phyloP scores from a whole-genome alignment of 2,113 vertebrate species.

The Carassius carassius region DNA sequence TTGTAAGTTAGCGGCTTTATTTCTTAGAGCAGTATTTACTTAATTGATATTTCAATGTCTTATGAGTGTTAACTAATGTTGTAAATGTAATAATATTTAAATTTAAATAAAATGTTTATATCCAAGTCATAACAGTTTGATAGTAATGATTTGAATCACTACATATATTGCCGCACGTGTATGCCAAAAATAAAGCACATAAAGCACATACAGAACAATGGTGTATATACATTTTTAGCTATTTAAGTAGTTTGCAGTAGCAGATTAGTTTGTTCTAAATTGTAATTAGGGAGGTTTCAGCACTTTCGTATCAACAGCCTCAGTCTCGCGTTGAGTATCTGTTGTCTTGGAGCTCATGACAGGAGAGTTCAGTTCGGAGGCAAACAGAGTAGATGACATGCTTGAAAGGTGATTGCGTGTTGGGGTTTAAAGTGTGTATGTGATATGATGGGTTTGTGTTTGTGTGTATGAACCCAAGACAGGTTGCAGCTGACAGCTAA shows the following conservation, averaged over 20 bases:
- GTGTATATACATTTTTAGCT: background rate
- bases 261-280: background rate
- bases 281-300: background rate
- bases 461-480: conserved; percentile 62
- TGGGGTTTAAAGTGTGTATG: conserved; percentile 46
- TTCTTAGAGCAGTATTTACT: background rate
- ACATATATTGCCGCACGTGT: background rate
- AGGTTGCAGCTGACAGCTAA: conserved; percentile 65
- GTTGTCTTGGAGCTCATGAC: conserved; percentile 5
- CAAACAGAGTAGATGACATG: conserved; percentile 32
- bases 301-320: background rate
- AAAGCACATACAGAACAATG: no score
- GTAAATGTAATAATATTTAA: background rate
- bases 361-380: conserved; percentile 14
- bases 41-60: background rate
- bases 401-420: conserved; percentile 46
- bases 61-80: no score
- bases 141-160: background rate
- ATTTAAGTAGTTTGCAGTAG: background rate
- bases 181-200: no score
- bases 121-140: background rate
- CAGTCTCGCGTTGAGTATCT: background rate
- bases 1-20: no score
- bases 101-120: background rate
- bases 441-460: conserved; percentile 71